A percentile compares a stretch with the other conserved stretches of the same genome.
phyloP scores from a whole-genome alignment of 1,140 invertebrate genomes.

The Plutomurus gul region DNA sequence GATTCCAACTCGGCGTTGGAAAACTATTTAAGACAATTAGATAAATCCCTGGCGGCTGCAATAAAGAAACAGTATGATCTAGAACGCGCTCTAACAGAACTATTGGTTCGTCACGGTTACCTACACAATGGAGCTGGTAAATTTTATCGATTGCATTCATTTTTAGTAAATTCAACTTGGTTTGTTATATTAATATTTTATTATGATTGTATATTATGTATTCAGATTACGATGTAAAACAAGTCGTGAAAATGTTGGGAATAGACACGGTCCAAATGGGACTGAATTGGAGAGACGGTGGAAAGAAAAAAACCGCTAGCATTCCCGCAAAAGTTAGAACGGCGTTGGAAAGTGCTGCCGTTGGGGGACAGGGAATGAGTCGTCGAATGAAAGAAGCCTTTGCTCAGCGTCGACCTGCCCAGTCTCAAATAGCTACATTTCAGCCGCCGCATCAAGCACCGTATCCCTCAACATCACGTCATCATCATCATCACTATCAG shows the following conservation, averaged over 20 bases:
- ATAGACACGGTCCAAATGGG: slow-evolving; percentile 41
- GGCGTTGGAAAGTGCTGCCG: slow-evolving; percentile 8
- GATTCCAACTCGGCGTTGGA: slow-evolving; percentile 4
- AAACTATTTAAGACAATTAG: not conserved
- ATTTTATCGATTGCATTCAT: not conserved
- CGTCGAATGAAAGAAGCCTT: slow-evolving; percentile 38
- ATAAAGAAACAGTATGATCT: slow-evolving; percentile 38
- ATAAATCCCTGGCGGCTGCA: slow-evolving; percentile 15
- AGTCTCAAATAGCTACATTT: not conserved
- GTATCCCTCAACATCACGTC: not conserved
- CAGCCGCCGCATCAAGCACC: not conserved
- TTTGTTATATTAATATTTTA: no score
- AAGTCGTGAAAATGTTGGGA: slow-evolving; percentile 46
- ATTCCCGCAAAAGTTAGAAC: slow-evolving; percentile 3
- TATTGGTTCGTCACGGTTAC: slow-evolving; percentile 47
- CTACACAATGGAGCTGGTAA: slow-evolving; percentile 46
- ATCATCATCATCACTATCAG: slow-evolving; percentile 1
- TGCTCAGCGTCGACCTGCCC: not conserved
- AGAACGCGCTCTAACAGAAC: slow-evolving; percentile 41
- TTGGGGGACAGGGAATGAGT: slow-evolving; percentile 25
- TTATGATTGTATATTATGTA: not conserved
- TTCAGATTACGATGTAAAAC: slow-evolving; percentile 49
- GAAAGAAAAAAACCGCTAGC: not conserved
- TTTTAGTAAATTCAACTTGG: no score
- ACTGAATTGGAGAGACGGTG: slow-evolving; percentile 21